Percentiles rank a stretch among this genome's conserved stretches.
Conservation (phyloP, 2,888 invertebrate genomes). For the Pediacus dermestoides region DNA sequence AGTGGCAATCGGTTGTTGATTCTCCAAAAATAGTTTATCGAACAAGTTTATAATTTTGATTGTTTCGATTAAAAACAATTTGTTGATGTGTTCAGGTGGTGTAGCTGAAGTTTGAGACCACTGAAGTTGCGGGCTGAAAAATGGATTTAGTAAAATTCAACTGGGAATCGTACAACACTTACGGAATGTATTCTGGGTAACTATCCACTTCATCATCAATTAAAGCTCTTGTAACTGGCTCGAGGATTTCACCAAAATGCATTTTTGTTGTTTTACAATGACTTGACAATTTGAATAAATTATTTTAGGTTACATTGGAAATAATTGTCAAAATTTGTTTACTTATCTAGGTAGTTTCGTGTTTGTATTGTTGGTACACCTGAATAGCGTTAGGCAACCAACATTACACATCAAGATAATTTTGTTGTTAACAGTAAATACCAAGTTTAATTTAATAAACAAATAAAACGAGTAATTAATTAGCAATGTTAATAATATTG, state of each 20-base stretch:
- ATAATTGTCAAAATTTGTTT: no score
- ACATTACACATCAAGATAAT: no score
- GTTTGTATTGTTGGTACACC: no score
- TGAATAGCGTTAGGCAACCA: no score
- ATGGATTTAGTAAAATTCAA: constrained; percentile 7
- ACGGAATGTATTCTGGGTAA: constrained; percentile 35
- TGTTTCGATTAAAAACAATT: constrained; percentile 32
- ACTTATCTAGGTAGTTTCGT: no score
- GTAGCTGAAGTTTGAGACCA: constrained; percentile 27
- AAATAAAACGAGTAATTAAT: no score
- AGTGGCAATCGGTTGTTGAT: constrained; percentile 18
- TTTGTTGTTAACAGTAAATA: no score
- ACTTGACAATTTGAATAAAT: no score
- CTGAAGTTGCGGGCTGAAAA: constrained; percentile 27
- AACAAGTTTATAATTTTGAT: constrained; percentile 22
- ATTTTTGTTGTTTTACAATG: no score
- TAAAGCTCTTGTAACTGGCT: constrained; percentile 44
- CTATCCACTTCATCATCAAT: constrained; percentile 43
- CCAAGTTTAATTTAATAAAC: no score
- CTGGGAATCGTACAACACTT: constrained; percentile 14
- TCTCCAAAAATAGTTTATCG: constrained; percentile 19
- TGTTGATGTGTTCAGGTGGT: constrained; percentile 26
- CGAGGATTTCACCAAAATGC: constrained; percentile 47
- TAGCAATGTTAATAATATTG: no score
- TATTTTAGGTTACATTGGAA: no score